Evolutionary conservation across 2,888 invertebrate species (phyloP), one percentile per base, ranked within the genome.

Genomic region (Catocala sponsa): DNA sequence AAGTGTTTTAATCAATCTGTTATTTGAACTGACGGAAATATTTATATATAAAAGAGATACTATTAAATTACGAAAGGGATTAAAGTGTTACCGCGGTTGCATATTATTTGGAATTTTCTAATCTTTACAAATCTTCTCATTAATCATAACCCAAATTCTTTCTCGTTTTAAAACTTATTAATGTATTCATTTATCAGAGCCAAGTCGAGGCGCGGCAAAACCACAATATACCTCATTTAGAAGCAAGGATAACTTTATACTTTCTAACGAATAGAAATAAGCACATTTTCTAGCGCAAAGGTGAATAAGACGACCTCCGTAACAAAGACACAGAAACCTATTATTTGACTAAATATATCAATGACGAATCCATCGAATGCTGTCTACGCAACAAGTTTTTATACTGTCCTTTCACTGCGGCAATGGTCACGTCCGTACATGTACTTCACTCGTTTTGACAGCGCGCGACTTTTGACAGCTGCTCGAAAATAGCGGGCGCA

Each of bases 261-360:
- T 88, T 89, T 88, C 87, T 87, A 86, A 84, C 79, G 71, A 79
- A 72, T 68, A 74, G 54, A 77, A 81, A 83, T 77, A 80, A 75
- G 72, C 68, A 54, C 58, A 70, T 80, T 85, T 79, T 87, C 80
- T 88, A 81, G 89, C 83, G 47, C 89, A 87, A 80, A 89, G 90
- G 88, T 90, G 84, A 84, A 71, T 69, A 72, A 59, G 64, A 59
- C 78, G 84, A 89, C 87, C 86, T 71, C 74, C 63, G 62, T 64
- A 58, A 68, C 78, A 79, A 78, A 82, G 78, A 77, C 83, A 82
- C 69, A 78, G 65, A 81, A 83, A 83, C 78, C 79, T 57, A 80
- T 75, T 76, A 76, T 66, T 55, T 44, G 55, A 64, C 12, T 66
- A 72, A 76, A 75, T 75, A 78, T 74, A 75, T 67, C 49, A 70